phyloP scores from a whole-genome alignment of 2,888 invertebrate species.

The Caenorhabditis parvicauda region DNA sequence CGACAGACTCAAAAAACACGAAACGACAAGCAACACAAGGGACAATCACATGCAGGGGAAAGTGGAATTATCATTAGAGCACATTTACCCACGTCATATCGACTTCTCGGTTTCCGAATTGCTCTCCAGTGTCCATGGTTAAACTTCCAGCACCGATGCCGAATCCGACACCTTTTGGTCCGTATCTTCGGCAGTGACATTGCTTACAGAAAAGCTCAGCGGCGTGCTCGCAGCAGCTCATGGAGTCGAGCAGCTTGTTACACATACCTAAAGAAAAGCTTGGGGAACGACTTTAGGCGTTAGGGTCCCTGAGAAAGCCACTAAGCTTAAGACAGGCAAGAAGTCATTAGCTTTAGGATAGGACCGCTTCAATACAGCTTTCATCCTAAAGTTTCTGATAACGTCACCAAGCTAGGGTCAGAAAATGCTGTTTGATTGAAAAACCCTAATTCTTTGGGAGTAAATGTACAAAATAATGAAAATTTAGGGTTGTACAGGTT shows the following conservation, averaged over 20 bases:
- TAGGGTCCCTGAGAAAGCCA: constrained; percentile 8
- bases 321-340: constrained; percentile 4
- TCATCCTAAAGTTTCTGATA: neutral
- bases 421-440: too few relatives aligned
- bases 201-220: constrained; percentile 87
- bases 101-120: constrained; percentile 71
- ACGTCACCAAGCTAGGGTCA: too few relatives aligned
- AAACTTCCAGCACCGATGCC: constrained; percentile 95
- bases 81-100: constrained; percentile 60
- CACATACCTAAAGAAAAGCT: constrained; percentile 79
- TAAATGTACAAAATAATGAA: too few relatives aligned
- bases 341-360: constrained; percentile 2
- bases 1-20: constrained; percentile 2
- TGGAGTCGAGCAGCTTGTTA: constrained; percentile 88
- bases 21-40: constrained; percentile 1
- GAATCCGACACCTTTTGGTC: constrained; percentile 83
- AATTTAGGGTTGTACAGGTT: too few relatives aligned
- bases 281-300: neutral
- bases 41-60: too few relatives aligned
- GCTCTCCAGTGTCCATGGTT: constrained; percentile 90
- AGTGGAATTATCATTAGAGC: too few relatives aligned
- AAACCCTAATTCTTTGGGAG: too few relatives aligned
- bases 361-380: too few relatives aligned
- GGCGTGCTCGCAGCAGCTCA: constrained; percentile 91
- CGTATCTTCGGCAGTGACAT: constrained; percentile 95